Evolutionary conservation across 2,113 vertebrate species (phyloP), one percentile per base, ranked within the genome.

Genomic region (Datnioides undecimradiatus): DNA sequence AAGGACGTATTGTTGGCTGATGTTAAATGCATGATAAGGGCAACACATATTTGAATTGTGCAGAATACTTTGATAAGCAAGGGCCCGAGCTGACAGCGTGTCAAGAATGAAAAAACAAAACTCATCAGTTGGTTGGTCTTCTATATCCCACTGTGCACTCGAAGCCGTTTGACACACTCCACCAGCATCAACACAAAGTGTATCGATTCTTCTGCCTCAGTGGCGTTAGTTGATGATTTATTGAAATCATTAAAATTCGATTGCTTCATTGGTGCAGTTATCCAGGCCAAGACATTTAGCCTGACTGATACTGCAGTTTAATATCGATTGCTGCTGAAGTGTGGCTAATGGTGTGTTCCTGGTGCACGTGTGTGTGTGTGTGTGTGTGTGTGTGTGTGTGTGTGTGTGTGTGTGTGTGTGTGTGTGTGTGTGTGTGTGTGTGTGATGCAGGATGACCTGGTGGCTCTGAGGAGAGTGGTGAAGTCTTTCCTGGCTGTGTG

Each of bases 401-500:
- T 36, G 65, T 60, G 58, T 49, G 55, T 60, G 31, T 65, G 38
- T 41, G 43, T 58, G 67, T 41, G 21, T 73, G 46, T 59, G 34
- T 62, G 67, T 51, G 41, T 36, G 52, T 59, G 48, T 73, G 17
- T 48, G 29, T 52, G 0, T 43, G 14, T 43, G 41, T 43, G 14
- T 17, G 16, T 43, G 2, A 6, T 36, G 63, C 89, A 99, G 98
- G 98, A 99, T 33, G 98, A 99, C 93, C 95, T 99, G 68, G 77
- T 99, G 89, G 96, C 97, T 33, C 95, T 99, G 79, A 97, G 98
- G 88, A 97, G 98, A 94, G 98, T 98, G 73, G 97, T 99, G 83
- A 99, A 99, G 93, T 98, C 98, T 31, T 99, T 99, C 71, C 90
- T 99, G 83, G 98, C 98, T 23, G 96, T 99, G 79, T 99, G 98